Percentiles rank a stretch among this genome's conserved stretches.
These are phyloP conservation scores for Rhabdomys pumilio DNA, from an alignment of 2,797 vertebrate species.

Conservation along the genomic window DNA sequence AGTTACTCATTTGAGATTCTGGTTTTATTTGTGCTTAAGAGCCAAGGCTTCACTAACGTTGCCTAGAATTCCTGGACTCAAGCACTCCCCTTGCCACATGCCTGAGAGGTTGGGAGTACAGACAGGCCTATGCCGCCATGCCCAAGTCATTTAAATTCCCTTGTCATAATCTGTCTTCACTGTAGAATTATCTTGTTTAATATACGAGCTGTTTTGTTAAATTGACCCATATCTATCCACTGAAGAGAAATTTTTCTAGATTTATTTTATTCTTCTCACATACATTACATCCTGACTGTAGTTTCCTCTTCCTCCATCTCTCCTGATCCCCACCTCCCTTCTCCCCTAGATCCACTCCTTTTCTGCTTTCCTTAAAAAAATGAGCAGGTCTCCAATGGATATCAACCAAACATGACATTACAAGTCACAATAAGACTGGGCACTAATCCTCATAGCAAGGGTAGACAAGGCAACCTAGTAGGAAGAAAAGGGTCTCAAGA, in stretches of 20 bases:
- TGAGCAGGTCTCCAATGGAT: not conserved
- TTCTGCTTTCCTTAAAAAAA: not conserved
- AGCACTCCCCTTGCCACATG: not conserved
- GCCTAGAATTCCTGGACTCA: not conserved
- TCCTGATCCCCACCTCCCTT: not conserved
- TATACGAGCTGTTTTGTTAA: slow-evolving; percentile 42
- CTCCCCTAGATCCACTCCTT: not conserved
- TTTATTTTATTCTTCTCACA: not conserved
- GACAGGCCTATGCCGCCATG: too few relatives aligned
- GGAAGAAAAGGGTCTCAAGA: not conserved
- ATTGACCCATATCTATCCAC: not conserved
- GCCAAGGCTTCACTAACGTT: not conserved
- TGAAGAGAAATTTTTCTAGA: slow-evolving; percentile 12
- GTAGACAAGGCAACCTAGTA: not conserved
- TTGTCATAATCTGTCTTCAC: slow-evolving; percentile 19
- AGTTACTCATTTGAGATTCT: slow-evolving; percentile 23
- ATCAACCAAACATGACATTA: not conserved
- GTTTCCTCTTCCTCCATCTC: not conserved
- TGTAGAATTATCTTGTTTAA: slow-evolving; percentile 54
- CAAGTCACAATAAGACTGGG: not conserved
- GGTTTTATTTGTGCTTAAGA: not conserved
- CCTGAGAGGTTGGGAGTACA: not conserved
- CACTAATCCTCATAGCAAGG: not conserved
- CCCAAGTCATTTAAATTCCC: slow-evolving; percentile 36
- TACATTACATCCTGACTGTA: not conserved